Conservation (phyloP, 1,140 invertebrate species). For the Ips nitidus region DNA sequence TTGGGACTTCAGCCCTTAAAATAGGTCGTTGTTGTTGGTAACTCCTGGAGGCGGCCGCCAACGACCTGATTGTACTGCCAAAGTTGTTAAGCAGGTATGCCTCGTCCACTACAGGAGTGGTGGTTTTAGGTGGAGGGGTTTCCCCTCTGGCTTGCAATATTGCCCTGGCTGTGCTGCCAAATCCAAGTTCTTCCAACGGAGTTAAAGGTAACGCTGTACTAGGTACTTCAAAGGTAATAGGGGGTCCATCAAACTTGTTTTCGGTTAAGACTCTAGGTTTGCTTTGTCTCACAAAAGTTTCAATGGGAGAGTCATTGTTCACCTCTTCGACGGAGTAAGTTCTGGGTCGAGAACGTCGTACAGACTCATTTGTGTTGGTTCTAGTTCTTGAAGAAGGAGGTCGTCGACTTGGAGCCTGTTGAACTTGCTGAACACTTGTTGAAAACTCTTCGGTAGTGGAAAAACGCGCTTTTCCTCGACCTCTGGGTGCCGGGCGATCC, state of each 20-base stretch:
- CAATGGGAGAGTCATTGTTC: constrained; percentile 46
- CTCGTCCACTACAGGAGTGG: constrained; percentile 27
- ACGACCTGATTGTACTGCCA: constrained; percentile 25
- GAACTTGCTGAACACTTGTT: constrained; percentile 1
- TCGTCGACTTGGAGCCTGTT: constrained; percentile 20
- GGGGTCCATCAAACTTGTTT: constrained; percentile 40
- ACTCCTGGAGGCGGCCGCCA: constrained; percentile 22
- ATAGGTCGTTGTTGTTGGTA: constrained; percentile 11
- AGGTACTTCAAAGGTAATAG: not conserved
- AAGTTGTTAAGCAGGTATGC: constrained; percentile 28
- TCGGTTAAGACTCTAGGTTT: constrained; percentile 46
- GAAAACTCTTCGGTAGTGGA: constrained; percentile 40
- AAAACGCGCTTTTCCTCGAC: constrained; percentile 47
- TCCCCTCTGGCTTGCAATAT: constrained; percentile 24
- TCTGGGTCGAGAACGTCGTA: constrained; percentile 18
- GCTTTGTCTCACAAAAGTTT: constrained; percentile 36
- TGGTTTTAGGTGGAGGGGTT: constrained; percentile 20
- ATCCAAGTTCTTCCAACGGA: constrained; percentile 25
- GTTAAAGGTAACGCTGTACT: constrained; percentile 34
- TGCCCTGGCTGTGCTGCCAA: constrained; percentile 27
- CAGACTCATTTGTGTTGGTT: constrained; percentile 26
- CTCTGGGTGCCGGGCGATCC: constrained; percentile 35
- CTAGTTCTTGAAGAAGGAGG: constrained; percentile 36
- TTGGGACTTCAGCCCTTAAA: constrained; percentile 26
- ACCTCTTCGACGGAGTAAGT: constrained; percentile 48